These are phyloP conservation scores for Xestia xanthographa DNA, from an alignment of 2,888 invertebrate genomes.

Conservation along the genomic window DNA sequence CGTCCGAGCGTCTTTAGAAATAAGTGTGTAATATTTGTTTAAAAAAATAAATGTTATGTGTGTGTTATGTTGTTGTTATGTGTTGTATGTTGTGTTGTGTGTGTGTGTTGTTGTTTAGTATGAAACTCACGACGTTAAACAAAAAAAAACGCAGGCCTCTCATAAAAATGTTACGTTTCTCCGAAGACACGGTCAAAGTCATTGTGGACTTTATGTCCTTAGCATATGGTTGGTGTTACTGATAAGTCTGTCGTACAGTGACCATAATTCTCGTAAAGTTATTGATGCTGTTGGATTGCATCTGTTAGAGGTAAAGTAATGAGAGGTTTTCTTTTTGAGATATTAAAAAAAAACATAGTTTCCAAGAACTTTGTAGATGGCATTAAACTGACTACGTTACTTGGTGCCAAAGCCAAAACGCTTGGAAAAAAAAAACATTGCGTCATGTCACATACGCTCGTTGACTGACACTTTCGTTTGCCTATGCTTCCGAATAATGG, in stretches of 20 bases:
- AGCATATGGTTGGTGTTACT: neutral
- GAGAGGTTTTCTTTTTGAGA: no score
- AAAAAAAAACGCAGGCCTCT: neutral
- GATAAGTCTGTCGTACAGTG: neutral
- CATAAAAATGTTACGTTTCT: neutral
- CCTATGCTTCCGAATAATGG: no score
- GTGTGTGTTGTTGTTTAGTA: no score
- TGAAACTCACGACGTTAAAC: neutral
- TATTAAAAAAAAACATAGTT: no score
- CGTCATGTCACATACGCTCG: no score
- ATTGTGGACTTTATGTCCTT: neutral
- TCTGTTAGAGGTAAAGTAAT: neutral
- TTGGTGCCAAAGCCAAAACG: no score
- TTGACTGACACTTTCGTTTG: no score
- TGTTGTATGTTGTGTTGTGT: no score
- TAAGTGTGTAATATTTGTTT: neutral
- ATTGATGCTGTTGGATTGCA: neutral
- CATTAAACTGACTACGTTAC: no score
- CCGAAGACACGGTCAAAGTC: neutral
- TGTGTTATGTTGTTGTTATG: no score
- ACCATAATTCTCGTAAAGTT: neutral
- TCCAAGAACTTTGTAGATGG: no score
- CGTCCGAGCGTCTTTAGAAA: neutral
- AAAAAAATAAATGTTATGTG: constrained; percentile 14
- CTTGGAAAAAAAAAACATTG: no score